Evolutionary conservation across 2,797 vertebrate genomes (phyloP), one percentile per base, ranked within the genome.

Genomic region (Macroramphosus scolopax): DNA sequence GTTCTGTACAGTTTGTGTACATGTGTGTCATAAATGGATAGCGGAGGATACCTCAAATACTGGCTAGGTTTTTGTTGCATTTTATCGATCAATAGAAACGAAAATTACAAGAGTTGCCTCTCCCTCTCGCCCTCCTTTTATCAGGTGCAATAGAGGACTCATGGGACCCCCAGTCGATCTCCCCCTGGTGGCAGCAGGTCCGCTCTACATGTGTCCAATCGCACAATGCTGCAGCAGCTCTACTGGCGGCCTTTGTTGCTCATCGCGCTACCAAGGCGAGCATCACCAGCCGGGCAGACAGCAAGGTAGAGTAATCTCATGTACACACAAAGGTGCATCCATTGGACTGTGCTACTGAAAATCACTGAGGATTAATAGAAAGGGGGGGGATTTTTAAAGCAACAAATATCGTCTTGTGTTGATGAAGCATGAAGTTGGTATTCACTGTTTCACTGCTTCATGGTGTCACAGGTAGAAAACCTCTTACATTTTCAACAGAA

Each of bases 141-240:
- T 0, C 50, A 97, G 95, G 94, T 10, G 94, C 93, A 0, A 86
- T 95, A 2, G 94, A 97, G 0, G 93, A 94, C 51, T 87, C 92
- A 0, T 98, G 96, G 95, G 96, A 99, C 49, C 80, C 92, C 0
- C 96, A 96, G 87, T 92, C 92, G 0, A 81, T 98, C 65, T 97
- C 93, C 18, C 95, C 96, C 1, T 99, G 96, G 96, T 99, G 97
- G 97, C 95, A 97, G 77, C 94, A 95, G 37, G 93, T 97, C 75
- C 92, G 96, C 14, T 76, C 66, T 1, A 90, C 91, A 1, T 98
- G 95, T 10, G 39, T 93, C 8, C 94, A 95, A 77, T 93, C 97
- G 0, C 91, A 94, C 43, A 93, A 87, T 3, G 87, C 91, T 0
- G 95, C 91, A 0, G 92, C 93, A 0, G 93, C 95, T 5, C 85